Evolutionary conservation across 2,888 invertebrate species (phyloP).

Genomic region (Bellardia bayeri): DNA sequence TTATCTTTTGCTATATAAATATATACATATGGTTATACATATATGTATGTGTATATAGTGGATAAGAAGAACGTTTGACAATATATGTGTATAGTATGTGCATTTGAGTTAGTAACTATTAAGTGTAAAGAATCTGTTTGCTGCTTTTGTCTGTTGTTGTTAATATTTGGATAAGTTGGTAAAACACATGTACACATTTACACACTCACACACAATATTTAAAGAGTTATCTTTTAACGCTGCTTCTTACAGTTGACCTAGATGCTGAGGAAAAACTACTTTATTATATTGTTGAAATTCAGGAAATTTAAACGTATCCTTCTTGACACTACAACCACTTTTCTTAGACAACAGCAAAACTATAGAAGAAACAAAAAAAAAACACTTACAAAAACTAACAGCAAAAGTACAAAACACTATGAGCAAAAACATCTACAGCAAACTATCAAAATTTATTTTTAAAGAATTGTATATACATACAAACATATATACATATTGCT

Average conservation of each 20-base stretch:
- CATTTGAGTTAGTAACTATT: constrained; percentile 50
- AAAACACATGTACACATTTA: constrained; percentile 23
- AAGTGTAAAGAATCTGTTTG: constrained; percentile 52
- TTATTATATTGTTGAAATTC: constrained; percentile 68
- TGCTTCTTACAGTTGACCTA: constrained; percentile 67
- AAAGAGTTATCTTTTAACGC: constrained; percentile 58
- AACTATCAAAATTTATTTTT: constrained; percentile 35
- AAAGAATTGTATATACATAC: not conserved
- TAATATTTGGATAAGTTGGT: constrained; percentile 59
- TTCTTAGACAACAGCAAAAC: constrained; percentile 35
- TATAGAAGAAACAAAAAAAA: not conserved
- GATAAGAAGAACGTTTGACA: not conserved
- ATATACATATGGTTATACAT: not conserved
- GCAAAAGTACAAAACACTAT: constrained; percentile 16
- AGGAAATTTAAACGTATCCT: constrained; percentile 71
- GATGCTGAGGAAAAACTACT: constrained; percentile 62
- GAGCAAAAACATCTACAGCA: constrained; percentile 7
- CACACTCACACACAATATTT: constrained; percentile 20
- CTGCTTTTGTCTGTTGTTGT: constrained; percentile 52
- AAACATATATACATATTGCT: constrained; percentile 4
- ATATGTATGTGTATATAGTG: not conserved
- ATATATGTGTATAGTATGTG: constrained; percentile 14
- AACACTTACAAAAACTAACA: not conserved
- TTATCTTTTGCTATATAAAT: not conserved
- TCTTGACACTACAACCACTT: constrained; percentile 64